Percentiles rank a stretch among this genome's conserved stretches.
Evolutionary conservation across 2,113 vertebrate genomes (phyloP).

Genomic region (Gambusia holbrooki): DNA sequence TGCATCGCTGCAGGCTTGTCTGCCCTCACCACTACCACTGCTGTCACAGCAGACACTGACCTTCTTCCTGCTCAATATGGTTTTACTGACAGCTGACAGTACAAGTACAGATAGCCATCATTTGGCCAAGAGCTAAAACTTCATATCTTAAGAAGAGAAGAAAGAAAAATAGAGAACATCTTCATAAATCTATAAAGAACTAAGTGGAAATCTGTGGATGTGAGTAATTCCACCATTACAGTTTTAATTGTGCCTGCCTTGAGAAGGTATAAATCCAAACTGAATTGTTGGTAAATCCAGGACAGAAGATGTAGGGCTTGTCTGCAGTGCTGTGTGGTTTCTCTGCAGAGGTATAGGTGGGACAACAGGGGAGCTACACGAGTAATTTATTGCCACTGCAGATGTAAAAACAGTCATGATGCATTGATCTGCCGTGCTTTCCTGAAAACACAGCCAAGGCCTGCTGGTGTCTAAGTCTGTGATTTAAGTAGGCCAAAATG

Average conservation of each 20-base stretch:
- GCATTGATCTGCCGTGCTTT: conserved; percentile 53
- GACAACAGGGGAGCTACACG: conserved; percentile 51
- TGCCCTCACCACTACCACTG: neutral
- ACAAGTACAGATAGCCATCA: neutral
- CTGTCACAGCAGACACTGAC: neutral
- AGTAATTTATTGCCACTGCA: conserved; percentile 73
- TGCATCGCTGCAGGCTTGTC: neutral
- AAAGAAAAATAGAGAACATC: too few relatives aligned
- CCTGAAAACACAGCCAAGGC: conserved; percentile 32
- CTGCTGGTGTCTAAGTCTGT: neutral
- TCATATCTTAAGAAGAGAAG: too few relatives aligned
- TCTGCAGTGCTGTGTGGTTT: conserved; percentile 45
- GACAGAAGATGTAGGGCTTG: conserved; percentile 8
- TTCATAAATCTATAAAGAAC: too few relatives aligned
- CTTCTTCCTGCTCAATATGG: neutral
- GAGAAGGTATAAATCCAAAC: too few relatives aligned
- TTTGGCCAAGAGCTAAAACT: neutral
- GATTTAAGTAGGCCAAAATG: conserved; percentile 9
- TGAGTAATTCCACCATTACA: too few relatives aligned
- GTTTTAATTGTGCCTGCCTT: too few relatives aligned
- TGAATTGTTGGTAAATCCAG: neutral
- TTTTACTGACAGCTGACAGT: neutral
- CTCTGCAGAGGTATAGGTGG: conserved; percentile 60
- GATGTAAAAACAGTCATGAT: conserved; percentile 63
- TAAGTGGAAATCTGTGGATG: too few relatives aligned